Percentiles rank a stretch among this genome's conserved stretches.
These are phyloP conservation scores for Tenthredo distinguenda DNA, from an alignment of 2,888 invertebrate species.

Conservation along the genomic window DNA sequence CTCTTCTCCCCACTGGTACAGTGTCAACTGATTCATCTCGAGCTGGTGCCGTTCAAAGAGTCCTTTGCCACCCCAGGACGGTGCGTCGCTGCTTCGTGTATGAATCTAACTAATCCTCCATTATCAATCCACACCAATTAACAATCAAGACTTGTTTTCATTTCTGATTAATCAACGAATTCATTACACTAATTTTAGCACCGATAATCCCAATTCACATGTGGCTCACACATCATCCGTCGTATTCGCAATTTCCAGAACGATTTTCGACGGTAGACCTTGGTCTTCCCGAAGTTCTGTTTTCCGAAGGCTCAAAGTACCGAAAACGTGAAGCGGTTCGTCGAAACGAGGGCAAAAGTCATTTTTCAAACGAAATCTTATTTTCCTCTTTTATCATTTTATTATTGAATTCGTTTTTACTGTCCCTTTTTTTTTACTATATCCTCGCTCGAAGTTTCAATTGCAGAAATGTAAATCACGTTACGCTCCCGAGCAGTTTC, in stretches of 20 bases:
- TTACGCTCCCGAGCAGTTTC: background rate
- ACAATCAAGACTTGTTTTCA: conserved; percentile 38
- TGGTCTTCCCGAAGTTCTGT: background rate
- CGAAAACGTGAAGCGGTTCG: background rate
- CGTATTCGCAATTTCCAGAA: no score
- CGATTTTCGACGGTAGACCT: no score
- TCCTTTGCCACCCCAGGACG: background rate
- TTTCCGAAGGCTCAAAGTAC: background rate
- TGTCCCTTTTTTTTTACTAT: background rate
- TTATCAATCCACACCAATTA: conserved; percentile 11
- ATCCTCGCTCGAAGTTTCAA: background rate
- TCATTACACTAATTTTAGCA: background rate
- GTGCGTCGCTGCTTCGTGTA: background rate
- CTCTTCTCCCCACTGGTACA: background rate
- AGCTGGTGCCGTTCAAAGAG: background rate
- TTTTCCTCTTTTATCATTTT: background rate
- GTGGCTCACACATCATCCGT: no score
- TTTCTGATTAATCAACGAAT: conserved; percentile 3
- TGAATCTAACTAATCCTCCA: conserved; percentile 19
- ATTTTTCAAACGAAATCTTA: background rate
- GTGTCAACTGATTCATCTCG: background rate
- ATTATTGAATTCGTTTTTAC: background rate
- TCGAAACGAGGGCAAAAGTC: background rate
- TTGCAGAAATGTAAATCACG: background rate
- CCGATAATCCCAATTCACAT: background rate